These are phyloP conservation scores for Papilio demoleus DNA, from an alignment of 2,888 invertebrate genomes.

Conservation along the genomic window DNA sequence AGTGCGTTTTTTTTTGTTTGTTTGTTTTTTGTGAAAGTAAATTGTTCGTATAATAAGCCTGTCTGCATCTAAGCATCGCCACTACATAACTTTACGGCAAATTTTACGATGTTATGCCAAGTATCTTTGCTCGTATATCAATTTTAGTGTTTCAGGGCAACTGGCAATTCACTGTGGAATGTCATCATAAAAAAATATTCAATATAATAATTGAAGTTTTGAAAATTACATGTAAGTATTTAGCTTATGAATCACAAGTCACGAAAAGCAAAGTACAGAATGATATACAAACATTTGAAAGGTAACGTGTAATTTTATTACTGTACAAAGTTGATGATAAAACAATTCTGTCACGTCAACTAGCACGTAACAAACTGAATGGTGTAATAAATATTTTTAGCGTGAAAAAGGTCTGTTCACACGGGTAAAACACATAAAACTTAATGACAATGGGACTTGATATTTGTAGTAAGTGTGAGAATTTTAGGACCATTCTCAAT, in stretches of 20 bases:
- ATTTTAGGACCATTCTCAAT: conserved; percentile 25
- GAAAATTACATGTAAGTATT: no score
- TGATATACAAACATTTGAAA: background rate
- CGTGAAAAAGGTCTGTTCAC: conserved; percentile 20
- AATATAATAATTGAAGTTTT: no score
- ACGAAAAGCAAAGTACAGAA: background rate
- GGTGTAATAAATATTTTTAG: conserved; percentile 22
- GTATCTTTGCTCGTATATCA: conserved; percentile 10
- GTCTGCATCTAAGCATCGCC: conserved; percentile 15
- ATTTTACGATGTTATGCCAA: conserved; percentile 29
- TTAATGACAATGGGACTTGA: conserved; percentile 26
- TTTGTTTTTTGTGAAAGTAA: conserved; percentile 25
- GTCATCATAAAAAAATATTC: background rate
- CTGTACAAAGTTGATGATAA: conserved; percentile 4
- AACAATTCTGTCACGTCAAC: conserved; percentile 21
- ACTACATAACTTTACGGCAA: conserved; percentile 15
- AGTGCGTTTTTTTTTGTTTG: no score
- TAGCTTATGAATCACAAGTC: background rate
- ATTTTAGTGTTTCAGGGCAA: conserved; percentile 9
- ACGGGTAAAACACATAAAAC: conserved; percentile 13
- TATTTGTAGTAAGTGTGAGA: conserved; percentile 16
- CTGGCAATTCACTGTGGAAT: background rate
- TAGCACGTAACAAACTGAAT: background rate
- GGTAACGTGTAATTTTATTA: background rate
- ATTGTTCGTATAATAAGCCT: conserved; percentile 24